These are phyloP conservation scores for Leucozona laternaria DNA, from an alignment of 2,888 invertebrate genomes.

Conservation along the genomic window DNA sequence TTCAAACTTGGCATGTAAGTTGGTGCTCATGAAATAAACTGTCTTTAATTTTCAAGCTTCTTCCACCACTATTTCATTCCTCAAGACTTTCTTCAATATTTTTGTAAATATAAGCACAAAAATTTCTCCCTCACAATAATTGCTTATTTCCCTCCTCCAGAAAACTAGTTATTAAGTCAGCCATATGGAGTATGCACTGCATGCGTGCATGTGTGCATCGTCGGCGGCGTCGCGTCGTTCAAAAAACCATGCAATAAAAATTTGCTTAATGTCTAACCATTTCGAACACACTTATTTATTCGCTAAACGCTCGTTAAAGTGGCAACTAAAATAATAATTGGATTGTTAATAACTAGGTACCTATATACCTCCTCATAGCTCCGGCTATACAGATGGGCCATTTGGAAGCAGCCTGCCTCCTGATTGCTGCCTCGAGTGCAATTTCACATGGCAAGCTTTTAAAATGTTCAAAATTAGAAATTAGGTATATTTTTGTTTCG, in stretches of 20 bases:
- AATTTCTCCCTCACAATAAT: background rate
- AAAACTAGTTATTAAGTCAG: background rate
- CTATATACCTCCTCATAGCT: too few species aligned
- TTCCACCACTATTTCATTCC: background rate
- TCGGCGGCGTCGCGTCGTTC: too few species aligned
- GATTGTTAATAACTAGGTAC: conserved; percentile 1
- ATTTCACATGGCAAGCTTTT: background rate
- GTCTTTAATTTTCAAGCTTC: background rate
- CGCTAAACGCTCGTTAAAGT: conserved; percentile 21
- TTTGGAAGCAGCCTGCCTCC: background rate
- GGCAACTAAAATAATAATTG: conserved; percentile 23
- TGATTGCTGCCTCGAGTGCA: background rate
- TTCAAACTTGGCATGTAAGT: too few species aligned
- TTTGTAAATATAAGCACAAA: background rate
- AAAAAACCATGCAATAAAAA: conserved; percentile 6
- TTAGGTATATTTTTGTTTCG: background rate
- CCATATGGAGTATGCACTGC: background rate
- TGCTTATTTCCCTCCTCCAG: background rate
- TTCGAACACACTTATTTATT: background rate
- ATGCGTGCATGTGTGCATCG: background rate
- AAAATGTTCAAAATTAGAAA: conserved; percentile 10
- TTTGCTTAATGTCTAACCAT: background rate
- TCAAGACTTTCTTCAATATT: background rate
- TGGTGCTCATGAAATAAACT: too few species aligned
- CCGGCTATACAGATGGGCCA: background rate